These are phyloP conservation scores for Ectemnius cavifrons DNA, from an alignment of 2,888 invertebrate genomes.

Conservation along the genomic window DNA sequence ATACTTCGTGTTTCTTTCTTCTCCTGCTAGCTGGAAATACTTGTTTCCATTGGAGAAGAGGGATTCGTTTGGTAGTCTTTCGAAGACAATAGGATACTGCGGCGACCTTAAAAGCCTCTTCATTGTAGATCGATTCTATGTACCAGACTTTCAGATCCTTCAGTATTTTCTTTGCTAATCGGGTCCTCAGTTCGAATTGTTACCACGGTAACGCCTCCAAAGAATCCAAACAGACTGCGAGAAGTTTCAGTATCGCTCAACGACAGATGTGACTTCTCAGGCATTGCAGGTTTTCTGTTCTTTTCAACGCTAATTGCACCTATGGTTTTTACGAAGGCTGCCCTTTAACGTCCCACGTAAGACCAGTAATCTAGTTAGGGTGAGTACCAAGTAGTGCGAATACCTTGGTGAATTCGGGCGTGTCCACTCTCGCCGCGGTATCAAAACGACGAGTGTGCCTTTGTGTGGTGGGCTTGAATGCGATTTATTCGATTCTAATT, in stretches of 20 bases:
- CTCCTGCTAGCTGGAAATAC: too few relatives aligned
- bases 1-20: too few relatives aligned
- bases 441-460: slow-evolving; percentile 34
- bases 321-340: neutral
- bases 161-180: slow-evolving; percentile 74
- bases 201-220: slow-evolving; percentile 67
- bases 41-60: slow-evolving; percentile 5
- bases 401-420: neutral
- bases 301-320: neutral
- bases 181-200: slow-evolving; percentile 68
- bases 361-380: neutral
- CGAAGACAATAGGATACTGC: slow-evolving; percentile 61
- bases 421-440: slow-evolving; percentile 3
- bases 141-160: slow-evolving; percentile 51
- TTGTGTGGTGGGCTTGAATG: slow-evolving; percentile 26
- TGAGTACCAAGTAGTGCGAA: neutral
- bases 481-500: slow-evolving; percentile 41
- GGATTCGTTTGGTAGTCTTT: slow-evolving; percentile 39
- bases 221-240: slow-evolving; percentile 50
- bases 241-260: slow-evolving; percentile 42
- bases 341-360: neutral
- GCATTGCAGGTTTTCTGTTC: neutral
- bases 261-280: slow-evolving; percentile 18
- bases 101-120: slow-evolving; percentile 69
- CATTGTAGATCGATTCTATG: slow-evolving; percentile 66